phyloP scores from a whole-genome alignment of 2,888 invertebrate species.

The Adineta ricciae region DNA sequence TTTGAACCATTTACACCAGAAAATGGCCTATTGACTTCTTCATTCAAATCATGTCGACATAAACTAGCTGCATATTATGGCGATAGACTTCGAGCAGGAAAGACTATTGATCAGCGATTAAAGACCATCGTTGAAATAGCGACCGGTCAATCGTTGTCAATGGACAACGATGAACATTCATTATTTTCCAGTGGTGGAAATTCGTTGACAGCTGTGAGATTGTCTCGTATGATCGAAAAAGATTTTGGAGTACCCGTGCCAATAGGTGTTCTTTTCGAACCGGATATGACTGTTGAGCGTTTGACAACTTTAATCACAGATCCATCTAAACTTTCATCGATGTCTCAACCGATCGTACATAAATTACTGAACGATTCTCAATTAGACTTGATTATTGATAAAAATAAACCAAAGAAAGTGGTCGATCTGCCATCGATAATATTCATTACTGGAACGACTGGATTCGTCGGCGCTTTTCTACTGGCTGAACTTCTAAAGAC shows the following conservation, averaged over 20 bases:
- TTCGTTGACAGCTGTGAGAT: background rate
- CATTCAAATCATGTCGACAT: background rate
- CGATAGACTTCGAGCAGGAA: constrained; percentile 31
- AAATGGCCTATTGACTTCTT: background rate
- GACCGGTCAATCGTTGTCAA: background rate
- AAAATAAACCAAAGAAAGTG: background rate
- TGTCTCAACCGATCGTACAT: background rate
- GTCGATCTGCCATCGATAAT: background rate
- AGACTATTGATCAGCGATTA: background rate
- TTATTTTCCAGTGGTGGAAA: background rate
- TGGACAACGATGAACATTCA: background rate
- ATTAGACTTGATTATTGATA: background rate
- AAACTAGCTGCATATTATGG: constrained; percentile 36
- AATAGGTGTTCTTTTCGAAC: background rate
- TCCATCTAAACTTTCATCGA: background rate
- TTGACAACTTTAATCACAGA: background rate
- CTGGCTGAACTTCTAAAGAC: background rate
- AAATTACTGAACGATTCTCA: background rate
- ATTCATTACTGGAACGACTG: background rate
- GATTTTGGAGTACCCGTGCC: background rate
- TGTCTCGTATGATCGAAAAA: background rate
- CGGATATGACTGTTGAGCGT: background rate
- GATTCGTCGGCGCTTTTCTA: background rate
- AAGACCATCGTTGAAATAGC: background rate
- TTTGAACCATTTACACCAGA: background rate